These are phyloP conservation scores for Uromys caudimaculatus DNA, from an alignment of 2,797 vertebrate species.

Conservation along the genomic window DNA sequence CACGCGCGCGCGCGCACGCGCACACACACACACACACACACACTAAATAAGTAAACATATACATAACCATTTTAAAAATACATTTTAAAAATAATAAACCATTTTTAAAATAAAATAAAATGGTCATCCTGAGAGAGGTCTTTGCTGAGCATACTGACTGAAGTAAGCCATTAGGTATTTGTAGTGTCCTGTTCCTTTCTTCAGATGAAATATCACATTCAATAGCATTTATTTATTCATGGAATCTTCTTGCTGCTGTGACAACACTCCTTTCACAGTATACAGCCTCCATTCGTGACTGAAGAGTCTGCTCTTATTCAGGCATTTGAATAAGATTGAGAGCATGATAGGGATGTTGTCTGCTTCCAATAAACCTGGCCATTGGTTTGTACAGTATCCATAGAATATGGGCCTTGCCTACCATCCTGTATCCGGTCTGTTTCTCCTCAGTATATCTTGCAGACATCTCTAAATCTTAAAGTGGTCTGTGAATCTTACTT, in stretches of 20 bases:
- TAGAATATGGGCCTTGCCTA: not conserved
- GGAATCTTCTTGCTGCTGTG: not conserved
- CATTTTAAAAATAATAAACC: not conserved
- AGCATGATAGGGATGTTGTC: not conserved
- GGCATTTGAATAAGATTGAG: not conserved
- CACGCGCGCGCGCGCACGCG: not conserved
- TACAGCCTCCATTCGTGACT: not conserved
- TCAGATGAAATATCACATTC: not conserved
- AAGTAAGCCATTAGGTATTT: not conserved
- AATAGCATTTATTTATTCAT: not conserved
- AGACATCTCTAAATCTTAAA: not conserved
- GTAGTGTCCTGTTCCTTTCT: not conserved
- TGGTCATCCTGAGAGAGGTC: not conserved
- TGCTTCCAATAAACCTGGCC: not conserved
- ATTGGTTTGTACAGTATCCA: not conserved
- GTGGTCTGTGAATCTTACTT: not conserved
- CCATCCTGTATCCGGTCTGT: not conserved
- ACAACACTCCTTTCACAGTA: not conserved
- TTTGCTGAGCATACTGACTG: not conserved
- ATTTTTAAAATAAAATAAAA: slow-evolving; percentile 17
- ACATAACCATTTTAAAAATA: not conserved
- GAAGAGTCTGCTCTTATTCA: slow-evolving; percentile 33
- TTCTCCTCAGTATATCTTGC: not conserved
- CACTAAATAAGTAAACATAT: not conserved
- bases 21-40: not conserved